phyloP scores from a whole-genome alignment of 1,140 invertebrate species.

The Rhagoletis pomonella region DNA sequence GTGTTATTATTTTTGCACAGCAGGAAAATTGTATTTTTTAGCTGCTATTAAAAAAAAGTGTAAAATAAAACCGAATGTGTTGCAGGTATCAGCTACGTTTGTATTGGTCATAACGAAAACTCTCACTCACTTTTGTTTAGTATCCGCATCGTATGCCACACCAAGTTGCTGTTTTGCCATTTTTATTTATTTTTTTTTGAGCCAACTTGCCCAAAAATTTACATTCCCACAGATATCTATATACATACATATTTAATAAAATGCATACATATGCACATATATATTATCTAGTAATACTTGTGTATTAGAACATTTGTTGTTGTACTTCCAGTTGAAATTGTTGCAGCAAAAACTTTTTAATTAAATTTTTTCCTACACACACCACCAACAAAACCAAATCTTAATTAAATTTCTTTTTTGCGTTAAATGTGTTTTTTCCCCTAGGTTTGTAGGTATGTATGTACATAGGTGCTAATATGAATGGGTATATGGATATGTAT shows the following conservation, averaged over 20 bases:
- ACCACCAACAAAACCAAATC: constrained; percentile 9
- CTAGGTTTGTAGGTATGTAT: background rate
- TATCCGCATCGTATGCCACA: background rate
- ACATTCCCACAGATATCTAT: background rate
- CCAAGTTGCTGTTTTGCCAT: background rate
- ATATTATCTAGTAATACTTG: background rate
- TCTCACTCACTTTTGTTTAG: background rate
- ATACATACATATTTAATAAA: background rate
- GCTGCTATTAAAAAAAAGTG: background rate
- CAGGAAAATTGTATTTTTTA: constrained; percentile 6
- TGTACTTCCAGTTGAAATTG: background rate
- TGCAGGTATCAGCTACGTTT: background rate
- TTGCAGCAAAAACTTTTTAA: constrained; percentile 39
- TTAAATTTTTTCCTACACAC: constrained; percentile 12
- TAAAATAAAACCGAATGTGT: no score
- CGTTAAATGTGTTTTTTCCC: background rate
- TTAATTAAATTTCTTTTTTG: constrained; percentile 32
- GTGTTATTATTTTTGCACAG: constrained; percentile 25
- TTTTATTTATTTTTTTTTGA: background rate
- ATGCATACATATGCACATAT: no score
- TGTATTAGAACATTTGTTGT: no score
- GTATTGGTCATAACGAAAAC: background rate
- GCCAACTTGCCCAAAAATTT: no score
- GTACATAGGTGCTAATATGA: background rate
- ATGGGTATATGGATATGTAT: background rate